phyloP scores from a whole-genome alignment of 2,113 vertebrate genomes.

The Callospermophilus lateralis region DNA sequence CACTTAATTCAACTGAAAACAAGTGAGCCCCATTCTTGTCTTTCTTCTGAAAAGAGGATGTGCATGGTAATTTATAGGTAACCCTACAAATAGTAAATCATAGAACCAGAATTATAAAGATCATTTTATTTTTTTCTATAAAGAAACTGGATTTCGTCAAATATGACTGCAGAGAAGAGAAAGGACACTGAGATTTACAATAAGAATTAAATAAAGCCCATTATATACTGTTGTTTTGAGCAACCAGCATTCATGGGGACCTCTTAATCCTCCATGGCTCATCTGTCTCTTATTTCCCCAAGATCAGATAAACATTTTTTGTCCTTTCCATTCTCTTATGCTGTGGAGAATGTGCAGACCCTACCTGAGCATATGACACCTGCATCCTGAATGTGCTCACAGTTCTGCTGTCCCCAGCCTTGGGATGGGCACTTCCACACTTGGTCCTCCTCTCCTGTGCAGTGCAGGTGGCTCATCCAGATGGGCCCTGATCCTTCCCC shows the following conservation, averaged over 20 bases:
- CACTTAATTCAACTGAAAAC: too few species aligned
- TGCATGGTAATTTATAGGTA: too few species aligned
- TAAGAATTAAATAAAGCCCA: neutral
- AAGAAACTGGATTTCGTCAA: neutral
- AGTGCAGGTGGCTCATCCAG: neutral
- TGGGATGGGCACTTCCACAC: neutral
- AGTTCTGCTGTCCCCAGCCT: neutral
- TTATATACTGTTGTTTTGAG: neutral
- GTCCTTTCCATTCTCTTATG: neutral
- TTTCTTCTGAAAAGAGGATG: too few species aligned
- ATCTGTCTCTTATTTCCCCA: neutral
- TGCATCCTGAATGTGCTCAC: neutral
- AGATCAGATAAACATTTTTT: neutral
- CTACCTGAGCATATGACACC: neutral
- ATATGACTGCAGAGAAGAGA: neutral
- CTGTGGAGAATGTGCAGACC: neutral
- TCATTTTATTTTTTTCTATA: too few species aligned
- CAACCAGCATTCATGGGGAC: neutral
- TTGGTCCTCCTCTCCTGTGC: constrained; percentile 10
- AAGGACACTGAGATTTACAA: neutral
- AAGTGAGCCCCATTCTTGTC: too few species aligned
- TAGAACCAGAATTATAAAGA: too few species aligned
- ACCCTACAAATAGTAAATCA: too few species aligned
- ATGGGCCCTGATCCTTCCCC: neutral
- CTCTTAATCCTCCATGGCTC: neutral